Percentiles rank a stretch among this genome's conserved stretches.
Conservation (phyloP, 2,113 vertebrate genomes). For the Climacteris rufus region DNA sequence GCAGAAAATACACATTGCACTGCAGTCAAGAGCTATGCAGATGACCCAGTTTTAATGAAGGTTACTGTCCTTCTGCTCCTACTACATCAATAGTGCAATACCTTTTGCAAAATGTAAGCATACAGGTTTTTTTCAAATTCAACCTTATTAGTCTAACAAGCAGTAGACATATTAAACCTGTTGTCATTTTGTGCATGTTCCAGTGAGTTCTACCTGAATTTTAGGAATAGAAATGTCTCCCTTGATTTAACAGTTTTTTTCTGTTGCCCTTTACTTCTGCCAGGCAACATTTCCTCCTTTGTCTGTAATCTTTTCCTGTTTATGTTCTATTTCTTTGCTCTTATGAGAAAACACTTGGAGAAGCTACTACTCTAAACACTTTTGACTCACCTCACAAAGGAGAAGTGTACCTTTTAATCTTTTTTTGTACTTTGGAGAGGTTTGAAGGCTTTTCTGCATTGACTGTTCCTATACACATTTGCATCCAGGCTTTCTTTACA, state of each 20-base stretch:
- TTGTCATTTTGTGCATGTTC: neutral
- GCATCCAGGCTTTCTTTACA: neutral
- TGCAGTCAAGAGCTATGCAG: neutral
- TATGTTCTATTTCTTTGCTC: neutral
- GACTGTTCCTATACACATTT: neutral
- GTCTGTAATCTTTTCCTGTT: conserved; percentile 16
- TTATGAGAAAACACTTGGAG: neutral
- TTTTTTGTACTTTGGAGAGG: neutral
- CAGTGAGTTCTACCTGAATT: neutral
- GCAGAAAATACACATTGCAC: conserved; percentile 18
- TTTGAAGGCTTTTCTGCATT: neutral
- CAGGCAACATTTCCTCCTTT: neutral
- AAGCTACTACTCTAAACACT: neutral
- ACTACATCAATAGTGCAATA: neutral
- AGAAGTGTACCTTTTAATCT: neutral
- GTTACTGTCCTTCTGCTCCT: neutral
- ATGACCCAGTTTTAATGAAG: conserved; percentile 20
- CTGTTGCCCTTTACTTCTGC: neutral
- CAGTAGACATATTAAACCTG: neutral
- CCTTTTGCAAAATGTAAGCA: neutral
- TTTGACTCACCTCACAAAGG: neutral
- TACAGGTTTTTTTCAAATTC: neutral
- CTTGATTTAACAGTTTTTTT: neutral
- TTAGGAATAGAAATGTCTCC: neutral
- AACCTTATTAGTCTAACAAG: neutral